phyloP scores from a whole-genome alignment of 2,888 invertebrate genomes.

The Rotaria magnacalcarata region DNA sequence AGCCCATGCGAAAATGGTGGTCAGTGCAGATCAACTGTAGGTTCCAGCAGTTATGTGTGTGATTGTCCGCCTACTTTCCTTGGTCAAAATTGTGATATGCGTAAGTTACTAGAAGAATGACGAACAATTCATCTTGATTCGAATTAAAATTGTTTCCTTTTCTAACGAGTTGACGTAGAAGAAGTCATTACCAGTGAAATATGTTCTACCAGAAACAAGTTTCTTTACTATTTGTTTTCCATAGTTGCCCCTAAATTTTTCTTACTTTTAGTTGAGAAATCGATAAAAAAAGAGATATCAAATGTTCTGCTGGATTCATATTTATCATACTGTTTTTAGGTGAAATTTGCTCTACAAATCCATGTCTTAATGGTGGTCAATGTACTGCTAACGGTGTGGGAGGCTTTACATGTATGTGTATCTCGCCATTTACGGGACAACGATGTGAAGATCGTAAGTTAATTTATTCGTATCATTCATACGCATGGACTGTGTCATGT shows the following conservation, averaged over 20 bases:
- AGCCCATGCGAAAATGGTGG: slow-evolving; percentile 40
- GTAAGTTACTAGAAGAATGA: neutral
- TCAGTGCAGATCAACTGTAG: neutral
- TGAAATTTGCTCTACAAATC: slow-evolving; percentile 39
- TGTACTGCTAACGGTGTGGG: neutral
- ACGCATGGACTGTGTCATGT: no score
- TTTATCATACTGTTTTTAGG: neutral
- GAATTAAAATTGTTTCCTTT: no score
- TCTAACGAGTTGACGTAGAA: no score
- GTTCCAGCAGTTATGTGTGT: neutral
- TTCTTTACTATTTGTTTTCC: no score
- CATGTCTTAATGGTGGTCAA: slow-evolving; percentile 42
- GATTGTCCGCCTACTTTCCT: neutral
- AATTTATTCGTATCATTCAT: no score
- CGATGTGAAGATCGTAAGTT: slow-evolving; percentile 21
- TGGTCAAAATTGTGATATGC: neutral
- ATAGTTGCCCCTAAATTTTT: no score
- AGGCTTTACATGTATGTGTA: slow-evolving; percentile 45
- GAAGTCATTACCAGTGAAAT: no score
- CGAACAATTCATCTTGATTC: no score
- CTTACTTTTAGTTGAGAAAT: no score
- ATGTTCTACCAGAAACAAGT: no score
- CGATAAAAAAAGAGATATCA: no score
- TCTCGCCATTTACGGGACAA: slow-evolving; percentile 44
- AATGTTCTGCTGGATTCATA: neutral